Evolutionary conservation across 2,888 invertebrate genomes (phyloP), one percentile per base, ranked within the genome.

Genomic region (Allacma fusca): DNA sequence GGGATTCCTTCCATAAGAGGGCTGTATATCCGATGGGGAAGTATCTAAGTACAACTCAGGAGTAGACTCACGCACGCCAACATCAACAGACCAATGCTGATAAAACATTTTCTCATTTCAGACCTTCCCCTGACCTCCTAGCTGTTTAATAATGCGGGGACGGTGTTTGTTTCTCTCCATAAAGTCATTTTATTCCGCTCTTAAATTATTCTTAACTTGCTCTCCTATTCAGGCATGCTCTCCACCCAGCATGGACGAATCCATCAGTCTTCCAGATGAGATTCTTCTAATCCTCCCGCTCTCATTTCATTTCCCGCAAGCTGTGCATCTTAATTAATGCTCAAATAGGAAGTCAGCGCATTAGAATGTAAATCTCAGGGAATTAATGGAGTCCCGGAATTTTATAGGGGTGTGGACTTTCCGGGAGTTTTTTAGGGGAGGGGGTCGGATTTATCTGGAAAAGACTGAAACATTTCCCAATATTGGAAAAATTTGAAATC

Each of bases 51-150:
- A 57, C 13, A 26, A 62, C 21, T 62, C 62, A 62, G 24, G 62
- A 62, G 4, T 62, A 62, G 4, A 26, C 62, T 62, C 62, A 62
- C 62, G 62, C 62, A 62, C 4, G 26, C 21, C 34, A 65, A 74
- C 26, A 26, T 23, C 64, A 64, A 50, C 28, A 59, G 28, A 62
- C 40, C 59, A 62, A 65, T 74, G 62, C 23, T 62, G 62, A 62
- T 62, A 62, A 62, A 74, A 74, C 74, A 74, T 74, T 74, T 74
- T 74, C 65, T 65, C 65, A 74, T 65, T 74, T 65, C 24, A 21
- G 50, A 34, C 21, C 64, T 73, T 62, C 62, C 62, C 40, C 72
- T 62, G 28, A 28, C 57, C 59, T 44, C 57, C 59, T 44, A n/a
- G 26, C 16, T 29, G 9, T 71, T 57, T 50, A 71, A 71, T 71